A percentile compares a stretch with the other conserved stretches of the same genome.
Evolutionary conservation across 2,888 invertebrate species (phyloP).

Genomic region (Strigamia crassipes): DNA sequence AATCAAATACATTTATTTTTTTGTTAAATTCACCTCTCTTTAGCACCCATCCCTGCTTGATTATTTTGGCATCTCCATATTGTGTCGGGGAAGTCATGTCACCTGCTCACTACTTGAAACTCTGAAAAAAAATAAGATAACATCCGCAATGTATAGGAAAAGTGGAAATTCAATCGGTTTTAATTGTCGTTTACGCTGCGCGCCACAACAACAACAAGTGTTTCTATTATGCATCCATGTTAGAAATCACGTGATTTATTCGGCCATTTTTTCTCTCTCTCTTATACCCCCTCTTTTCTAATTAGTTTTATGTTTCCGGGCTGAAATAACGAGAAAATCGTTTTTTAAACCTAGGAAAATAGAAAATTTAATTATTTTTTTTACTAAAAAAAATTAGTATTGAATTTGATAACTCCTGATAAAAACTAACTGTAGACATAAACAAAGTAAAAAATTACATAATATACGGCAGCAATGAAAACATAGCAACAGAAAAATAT

Average conservation of each 20-base stretch:
- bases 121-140: slow-evolving; percentile 10
- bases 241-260: too few species aligned
- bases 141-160: not conserved
- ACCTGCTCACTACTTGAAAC: slow-evolving; percentile 30
- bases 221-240: too few species aligned
- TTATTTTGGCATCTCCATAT: slow-evolving; percentile 61
- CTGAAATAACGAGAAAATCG: too few species aligned
- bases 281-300: too few species aligned
- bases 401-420: not conserved
- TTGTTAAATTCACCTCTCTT: slow-evolving; percentile 70
- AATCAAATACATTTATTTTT: too few species aligned
- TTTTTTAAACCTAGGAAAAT: too few species aligned
- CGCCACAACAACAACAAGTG: not conserved
- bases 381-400: too few species aligned
- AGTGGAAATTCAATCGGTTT: not conserved
- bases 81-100: slow-evolving; percentile 45
- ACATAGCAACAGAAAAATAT: not conserved
- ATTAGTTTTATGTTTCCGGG: too few species aligned
- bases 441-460: not conserved
- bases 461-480: not conserved
- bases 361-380: too few species aligned
- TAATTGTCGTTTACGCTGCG: not conserved
- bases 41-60: slow-evolving; percentile 94
- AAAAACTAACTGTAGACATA: not conserved
- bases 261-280: too few species aligned